Conservation (phyloP, 1,140 invertebrate genomes). For the Monomorium pharaonis region DNA sequence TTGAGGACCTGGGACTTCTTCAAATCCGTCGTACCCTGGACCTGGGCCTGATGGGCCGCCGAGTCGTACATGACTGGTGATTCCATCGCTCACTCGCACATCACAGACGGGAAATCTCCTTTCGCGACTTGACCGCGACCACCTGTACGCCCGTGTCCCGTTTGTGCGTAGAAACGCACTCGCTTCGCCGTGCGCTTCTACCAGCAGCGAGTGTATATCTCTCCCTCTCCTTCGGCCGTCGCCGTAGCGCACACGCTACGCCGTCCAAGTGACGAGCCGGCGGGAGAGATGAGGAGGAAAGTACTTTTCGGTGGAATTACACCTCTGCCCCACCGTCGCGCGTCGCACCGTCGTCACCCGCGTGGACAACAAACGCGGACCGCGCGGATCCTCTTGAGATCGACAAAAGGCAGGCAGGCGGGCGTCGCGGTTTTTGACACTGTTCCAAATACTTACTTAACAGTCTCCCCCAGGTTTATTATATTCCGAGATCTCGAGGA, state of each 20-base stretch:
- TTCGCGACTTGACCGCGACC: conserved; percentile 47
- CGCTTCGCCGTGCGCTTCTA: neutral
- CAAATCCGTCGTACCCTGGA: conserved; percentile 76
- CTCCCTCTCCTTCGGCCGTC: conserved; percentile 19
- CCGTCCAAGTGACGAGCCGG: neutral
- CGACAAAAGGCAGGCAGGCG: conserved; percentile 15
- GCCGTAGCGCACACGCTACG: conserved; percentile 35
- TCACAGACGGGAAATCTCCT: conserved; percentile 74
- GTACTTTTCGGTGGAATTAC: conserved; percentile 17
- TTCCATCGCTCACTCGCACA: conserved; percentile 83
- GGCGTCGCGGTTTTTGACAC: conserved; percentile 62
- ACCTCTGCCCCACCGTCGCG: neutral
- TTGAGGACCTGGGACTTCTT: conserved; percentile 80
- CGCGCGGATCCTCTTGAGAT: conserved; percentile 28
- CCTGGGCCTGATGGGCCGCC: conserved; percentile 81
- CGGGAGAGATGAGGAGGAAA: neutral
- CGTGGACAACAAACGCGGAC: conserved; percentile 40
- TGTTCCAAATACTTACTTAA: conserved; percentile 67
- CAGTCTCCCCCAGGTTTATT: conserved; percentile 54
- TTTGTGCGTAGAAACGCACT: neutral
- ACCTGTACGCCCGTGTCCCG: conserved; percentile 7
- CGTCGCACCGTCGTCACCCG: conserved; percentile 41
- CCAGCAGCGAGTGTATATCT: neutral
- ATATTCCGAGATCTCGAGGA: conserved; percentile 65
- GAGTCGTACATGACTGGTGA: conserved; percentile 84